Conservation (phyloP, 2,113 vertebrate genomes). For the Ictalurus punctatus region DNA sequence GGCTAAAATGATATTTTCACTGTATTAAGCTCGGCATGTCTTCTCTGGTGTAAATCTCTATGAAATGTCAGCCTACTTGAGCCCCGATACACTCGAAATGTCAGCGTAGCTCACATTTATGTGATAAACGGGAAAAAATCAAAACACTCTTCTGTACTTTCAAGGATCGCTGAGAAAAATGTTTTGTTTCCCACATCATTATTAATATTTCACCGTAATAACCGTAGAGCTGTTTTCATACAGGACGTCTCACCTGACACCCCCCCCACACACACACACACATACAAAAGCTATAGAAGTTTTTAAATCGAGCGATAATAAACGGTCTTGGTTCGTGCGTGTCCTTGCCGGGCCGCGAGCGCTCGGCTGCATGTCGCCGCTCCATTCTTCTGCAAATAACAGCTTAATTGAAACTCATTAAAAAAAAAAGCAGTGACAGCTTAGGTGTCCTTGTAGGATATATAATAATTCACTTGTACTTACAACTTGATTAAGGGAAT, state of each 20-base stretch:
- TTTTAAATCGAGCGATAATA: constrained; percentile 16
- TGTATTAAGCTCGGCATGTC: not conserved
- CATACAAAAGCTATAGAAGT: not conserved
- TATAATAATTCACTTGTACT: constrained; percentile 75
- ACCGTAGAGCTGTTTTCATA: not conserved
- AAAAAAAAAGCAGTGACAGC: constrained; percentile 72
- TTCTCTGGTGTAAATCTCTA: not conserved
- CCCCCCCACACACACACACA: too few species aligned
- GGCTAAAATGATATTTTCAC: not conserved
- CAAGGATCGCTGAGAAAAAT: not conserved
- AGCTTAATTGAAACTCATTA: constrained; percentile 81
- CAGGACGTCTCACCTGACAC: not conserved
- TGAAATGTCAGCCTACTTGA: constrained; percentile 26
- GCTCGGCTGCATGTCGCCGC: constrained; percentile 58
- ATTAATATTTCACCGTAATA: not conserved
- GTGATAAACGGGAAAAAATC: not conserved
- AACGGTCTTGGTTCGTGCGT: constrained; percentile 50
- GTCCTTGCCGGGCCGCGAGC: constrained; percentile 47
- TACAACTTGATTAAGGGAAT: constrained; percentile 76
- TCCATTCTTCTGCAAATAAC: constrained; percentile 73
- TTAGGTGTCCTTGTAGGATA: constrained; percentile 78
- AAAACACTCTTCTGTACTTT: not conserved
- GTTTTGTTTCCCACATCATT: not conserved
- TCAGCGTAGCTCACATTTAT: not conserved
- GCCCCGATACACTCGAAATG: constrained; percentile 4